Evolutionary conservation across 2,888 invertebrate genomes (phyloP).

Genomic region (Neocrepidodera transversa): DNA sequence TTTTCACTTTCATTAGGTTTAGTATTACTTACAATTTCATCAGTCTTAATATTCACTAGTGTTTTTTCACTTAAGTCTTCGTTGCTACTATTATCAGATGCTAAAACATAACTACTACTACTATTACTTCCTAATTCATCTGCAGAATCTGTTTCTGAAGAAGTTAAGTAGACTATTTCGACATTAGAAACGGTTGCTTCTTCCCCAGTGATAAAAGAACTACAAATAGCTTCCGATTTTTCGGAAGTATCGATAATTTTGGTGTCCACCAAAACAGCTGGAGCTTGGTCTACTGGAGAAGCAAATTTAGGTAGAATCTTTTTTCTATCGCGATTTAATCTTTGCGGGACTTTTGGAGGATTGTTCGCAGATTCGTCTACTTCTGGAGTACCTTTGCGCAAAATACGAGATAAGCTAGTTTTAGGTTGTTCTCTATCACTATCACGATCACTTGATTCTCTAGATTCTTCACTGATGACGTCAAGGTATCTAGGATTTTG

Average conservation of each 20-base stretch:
- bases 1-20: slow-evolving; percentile 33
- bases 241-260: slow-evolving; percentile 59
- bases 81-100: slow-evolving; percentile 18
- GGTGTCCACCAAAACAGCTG: slow-evolving; percentile 65
- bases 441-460: slow-evolving; percentile 72
- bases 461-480: slow-evolving; percentile 73
- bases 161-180: slow-evolving; percentile 73
- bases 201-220: slow-evolving; percentile 53
- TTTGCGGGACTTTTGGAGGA: slow-evolving; percentile 20
- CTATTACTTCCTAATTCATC: slow-evolving; percentile 35
- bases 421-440: slow-evolving; percentile 60
- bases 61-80: slow-evolving; percentile 30
- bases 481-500: slow-evolving; percentile 74
- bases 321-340: slow-evolving; percentile 26
- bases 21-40: slow-evolving; percentile 3
- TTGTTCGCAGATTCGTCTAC: slow-evolving; percentile 36
- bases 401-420: slow-evolving; percentile 45
- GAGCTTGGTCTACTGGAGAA: slow-evolving; percentile 39
- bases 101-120: slow-evolving; percentile 34
- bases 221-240: slow-evolving; percentile 65
- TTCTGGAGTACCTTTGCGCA: slow-evolving; percentile 51
- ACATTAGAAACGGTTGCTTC: slow-evolving; percentile 59
- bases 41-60: slow-evolving; percentile 11
- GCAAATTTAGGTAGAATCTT: slow-evolving; percentile 21
- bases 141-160: slow-evolving; percentile 34